Base-by-base conservation (phyloP, 2,113 vertebrate genomes). In the Megaceryle maxima region DNA sequence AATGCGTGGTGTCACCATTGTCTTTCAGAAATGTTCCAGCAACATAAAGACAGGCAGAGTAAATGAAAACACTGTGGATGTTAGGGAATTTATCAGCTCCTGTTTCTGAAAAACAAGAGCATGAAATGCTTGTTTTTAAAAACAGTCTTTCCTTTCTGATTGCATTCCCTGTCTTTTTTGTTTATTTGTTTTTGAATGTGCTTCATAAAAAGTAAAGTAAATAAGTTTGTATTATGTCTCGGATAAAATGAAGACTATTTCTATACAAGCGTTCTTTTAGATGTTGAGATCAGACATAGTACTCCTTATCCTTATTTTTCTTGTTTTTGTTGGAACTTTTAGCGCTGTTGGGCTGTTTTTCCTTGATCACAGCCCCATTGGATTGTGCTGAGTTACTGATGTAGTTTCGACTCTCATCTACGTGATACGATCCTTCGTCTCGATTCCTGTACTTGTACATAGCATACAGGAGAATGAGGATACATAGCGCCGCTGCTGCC, bases 291-390 rank as follows among this genome's bases (percentile, higher is more conserved):
- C 99, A 99, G 98, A 99, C 99, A 53, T 99, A 99, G 97, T 99
- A 99, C 97, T 99, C 99, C 97, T 99, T 99, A 98, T 99, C 99
- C 98, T 99, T 99, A 98, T 99, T 99, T 98, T 99, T 99, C 99
- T 99, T 99, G 96, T 98, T 99, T 98, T 99, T 99, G 98, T 97
- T 98, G 92, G 99, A 98, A 97, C 98, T 98, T 98, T 99, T 99
- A 87, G 98, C 98, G 63, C 98, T 98, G 98, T 98, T 99, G 94
- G 98, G 98, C 51, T 99, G 99, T 56, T 99, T 99, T 95, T 99
- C 99, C 98, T 99, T 99, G 87, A 99, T 98, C 6, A 99, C 98
- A 66, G 99, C 98, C 97, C 99, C 99, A 8, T 99, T 99, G 97
- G 99, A 99, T 98, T 99, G 99, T 70, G 99, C 99, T 60, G 99